Base-by-base conservation (phyloP, 2,888 invertebrate species). In the Clivina fossor region DNA sequence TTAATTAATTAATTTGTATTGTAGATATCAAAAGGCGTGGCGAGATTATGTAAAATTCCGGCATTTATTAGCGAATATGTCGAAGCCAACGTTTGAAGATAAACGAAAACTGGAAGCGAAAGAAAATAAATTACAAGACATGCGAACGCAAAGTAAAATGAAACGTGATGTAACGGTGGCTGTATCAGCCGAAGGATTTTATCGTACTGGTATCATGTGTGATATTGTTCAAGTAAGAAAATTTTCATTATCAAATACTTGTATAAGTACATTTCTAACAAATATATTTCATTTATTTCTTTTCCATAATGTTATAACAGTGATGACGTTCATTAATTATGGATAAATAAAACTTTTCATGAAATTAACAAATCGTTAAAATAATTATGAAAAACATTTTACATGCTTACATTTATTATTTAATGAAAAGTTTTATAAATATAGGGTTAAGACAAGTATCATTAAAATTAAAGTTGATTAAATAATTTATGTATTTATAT, bases 121-220 rank as follows among this genome's bases (percentile, higher is more conserved):
- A 69, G 96, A 97, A 69, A 87, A 88, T 35, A 86, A 87, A 44
- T 75, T 98, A 4, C 92, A 93, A 66, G 91, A 94, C 69, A 89
- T 97, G 84, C 79, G 95, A 48, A 90, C 92, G 0, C 93, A 93
- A 68, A 90, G 86, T 56, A 90, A 93, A 69, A 92, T 96, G 91
- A 96, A 95, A 71, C 79, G 97, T 7, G 97, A 97, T 65, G 93
- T 97, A 3, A 96, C 96, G 0, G 90, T 97, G 0, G 96, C 93
- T 18, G 85, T 98, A 2, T 90, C 88, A 5, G 88, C 93, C 0
- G 82, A 93, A 66, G 93, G 93, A 0, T 98, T 96, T 71, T 86
- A 87, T 63, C 82, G 90, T 9, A 98, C 97, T 0, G 98, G 98
- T 1, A 87, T 98, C 9, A 93, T 93, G 88, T 93, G 96, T 66